Conservation (phyloP, 2,113 vertebrate genomes). For the Phodopus roborovskii region DNA sequence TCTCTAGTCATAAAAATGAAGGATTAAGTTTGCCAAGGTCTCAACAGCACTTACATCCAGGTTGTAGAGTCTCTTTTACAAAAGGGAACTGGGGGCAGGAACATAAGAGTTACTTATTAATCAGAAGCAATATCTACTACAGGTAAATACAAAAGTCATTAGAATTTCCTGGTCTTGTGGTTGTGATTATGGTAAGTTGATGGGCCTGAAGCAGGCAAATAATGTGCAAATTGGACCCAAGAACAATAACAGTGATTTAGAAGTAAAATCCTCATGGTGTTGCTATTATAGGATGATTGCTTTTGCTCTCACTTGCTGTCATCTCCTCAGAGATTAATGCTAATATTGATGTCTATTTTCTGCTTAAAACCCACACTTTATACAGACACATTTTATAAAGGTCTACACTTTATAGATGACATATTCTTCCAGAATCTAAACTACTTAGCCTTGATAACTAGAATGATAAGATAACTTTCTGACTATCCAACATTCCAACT, state of each 20-base stretch:
- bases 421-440: neutral
- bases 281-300: constrained; percentile 31
- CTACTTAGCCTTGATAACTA: neutral
- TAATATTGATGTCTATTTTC: constrained; percentile 15
- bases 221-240: neutral
- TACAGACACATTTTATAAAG: neutral
- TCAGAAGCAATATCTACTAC: neutral
- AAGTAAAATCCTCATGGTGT: neutral
- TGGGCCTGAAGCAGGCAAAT: neutral
- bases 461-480: neutral
- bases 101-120: neutral
- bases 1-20: neutral
- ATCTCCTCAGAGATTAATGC: constrained; percentile 25
- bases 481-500: neutral
- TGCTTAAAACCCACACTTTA: neutral
- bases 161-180: neutral
- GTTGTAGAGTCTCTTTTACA: neutral
- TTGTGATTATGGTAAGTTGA: neutral
- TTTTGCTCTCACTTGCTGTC: constrained; percentile 1
- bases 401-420: neutral
- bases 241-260: neutral
- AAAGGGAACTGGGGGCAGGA: rapidly evolving
- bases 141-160: neutral
- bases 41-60: neutral
- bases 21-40: neutral